Percentiles rank a stretch among this genome's conserved stretches.
These are phyloP conservation scores for Phragmatobia fuliginosa DNA, from an alignment of 2,888 invertebrate genomes.

Conservation along the genomic window DNA sequence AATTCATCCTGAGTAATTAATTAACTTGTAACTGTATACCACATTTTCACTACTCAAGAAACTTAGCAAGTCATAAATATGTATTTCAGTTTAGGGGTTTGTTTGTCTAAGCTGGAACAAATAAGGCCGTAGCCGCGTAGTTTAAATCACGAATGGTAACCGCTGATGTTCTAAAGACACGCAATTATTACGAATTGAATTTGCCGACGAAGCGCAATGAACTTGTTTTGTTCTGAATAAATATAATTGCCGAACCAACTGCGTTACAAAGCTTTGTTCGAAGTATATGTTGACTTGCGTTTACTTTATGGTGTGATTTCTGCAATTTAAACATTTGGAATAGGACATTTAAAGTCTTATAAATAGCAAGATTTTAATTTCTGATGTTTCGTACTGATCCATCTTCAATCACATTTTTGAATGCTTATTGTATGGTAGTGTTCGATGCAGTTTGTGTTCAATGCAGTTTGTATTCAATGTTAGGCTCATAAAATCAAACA, in stretches of 20 bases:
- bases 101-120: background rate
- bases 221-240: constrained; percentile 21
- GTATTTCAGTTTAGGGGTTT: background rate
- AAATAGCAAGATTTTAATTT: background rate
- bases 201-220: constrained; percentile 29
- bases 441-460: background rate
- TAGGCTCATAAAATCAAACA: too few relatives aligned
- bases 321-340: background rate
- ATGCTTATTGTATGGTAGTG: background rate
- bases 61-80: background rate
- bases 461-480: too few relatives aligned
- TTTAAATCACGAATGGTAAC: constrained; percentile 18
- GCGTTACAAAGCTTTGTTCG: background rate
- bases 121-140: too few relatives aligned
- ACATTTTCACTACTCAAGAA: background rate
- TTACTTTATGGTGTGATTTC: background rate
- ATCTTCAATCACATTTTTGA: too few relatives aligned
- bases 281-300: background rate
- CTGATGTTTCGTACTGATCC: too few relatives aligned
- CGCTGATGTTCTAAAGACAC: constrained; percentile 24
- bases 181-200: constrained; percentile 28
- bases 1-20: background rate
- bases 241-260: constrained; percentile 9
- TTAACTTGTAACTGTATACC: background rate
- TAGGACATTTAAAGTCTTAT: background rate